These are phyloP conservation scores for Carlito syrichta DNA, from an alignment of 2,113 vertebrate genomes.

Conservation along the genomic window DNA sequence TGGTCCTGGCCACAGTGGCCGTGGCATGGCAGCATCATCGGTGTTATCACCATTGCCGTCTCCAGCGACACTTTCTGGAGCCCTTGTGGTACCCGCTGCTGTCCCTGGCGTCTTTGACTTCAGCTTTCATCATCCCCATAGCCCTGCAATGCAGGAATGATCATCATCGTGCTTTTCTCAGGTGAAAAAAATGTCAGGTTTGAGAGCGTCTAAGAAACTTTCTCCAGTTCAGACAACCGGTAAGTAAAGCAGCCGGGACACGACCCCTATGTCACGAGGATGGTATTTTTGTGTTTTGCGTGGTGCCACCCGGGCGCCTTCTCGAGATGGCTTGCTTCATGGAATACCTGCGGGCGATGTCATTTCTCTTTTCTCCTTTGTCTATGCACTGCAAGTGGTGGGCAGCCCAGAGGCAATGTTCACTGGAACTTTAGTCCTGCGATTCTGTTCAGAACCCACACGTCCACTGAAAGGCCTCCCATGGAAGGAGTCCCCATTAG, in stretches of 20 bases:
- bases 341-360: slow-evolving; percentile 27
- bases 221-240: not conserved
- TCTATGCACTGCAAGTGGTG: slow-evolving; percentile 42
- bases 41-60: not conserved
- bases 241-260: not conserved
- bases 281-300: not conserved
- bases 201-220: not conserved
- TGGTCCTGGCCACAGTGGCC: not conserved
- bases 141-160: not conserved
- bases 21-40: not conserved
- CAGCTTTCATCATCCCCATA: not conserved
- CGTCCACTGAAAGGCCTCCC: slow-evolving; percentile 58
- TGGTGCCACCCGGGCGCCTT: not conserved
- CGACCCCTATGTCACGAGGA: not conserved
- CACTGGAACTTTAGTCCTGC: slow-evolving; percentile 46
- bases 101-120: not conserved
- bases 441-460: slow-evolving; percentile 49
- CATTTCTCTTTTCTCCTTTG: slow-evolving; percentile 56
- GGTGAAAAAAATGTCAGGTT: not conserved
- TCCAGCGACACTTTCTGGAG: too few species aligned
- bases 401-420: slow-evolving; percentile 48
- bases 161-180: not conserved
- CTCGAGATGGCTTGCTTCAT: slow-evolving; percentile 17
- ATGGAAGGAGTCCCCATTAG: slow-evolving; percentile 66
- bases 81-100: not conserved